These are phyloP conservation scores for Manduca sexta DNA, from an alignment of 1,140 invertebrate genomes.

Conservation along the genomic window DNA sequence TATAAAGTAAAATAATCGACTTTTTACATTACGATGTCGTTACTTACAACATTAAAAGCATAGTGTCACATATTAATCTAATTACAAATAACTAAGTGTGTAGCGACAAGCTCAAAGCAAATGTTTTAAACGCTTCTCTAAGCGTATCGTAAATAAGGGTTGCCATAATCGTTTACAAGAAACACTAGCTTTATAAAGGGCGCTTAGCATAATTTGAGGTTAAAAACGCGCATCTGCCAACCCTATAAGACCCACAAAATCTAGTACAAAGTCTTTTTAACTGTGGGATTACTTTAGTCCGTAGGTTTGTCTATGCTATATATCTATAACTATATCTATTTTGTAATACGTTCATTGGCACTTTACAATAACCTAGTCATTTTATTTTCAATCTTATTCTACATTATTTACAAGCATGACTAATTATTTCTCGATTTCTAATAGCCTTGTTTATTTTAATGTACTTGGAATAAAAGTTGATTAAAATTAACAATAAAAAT, in stretches of 20 bases:
- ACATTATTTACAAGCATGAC: slow-evolving; percentile 28
- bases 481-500: too few relatives aligned
- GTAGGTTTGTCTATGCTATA: slow-evolving; percentile 5
- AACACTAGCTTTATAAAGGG: neutral
- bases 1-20: slow-evolving; percentile 6
- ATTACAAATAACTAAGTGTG: slow-evolving; percentile 6
- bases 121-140: too few relatives aligned
- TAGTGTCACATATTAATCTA: slow-evolving; percentile 2
- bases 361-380: slow-evolving; percentile 23
- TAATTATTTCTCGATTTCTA: too few relatives aligned
- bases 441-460: too few relatives aligned
- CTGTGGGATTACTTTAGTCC: too few relatives aligned
- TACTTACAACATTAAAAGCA: slow-evolving; percentile 30
- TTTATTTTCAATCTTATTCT: slow-evolving; percentile 6
- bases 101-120: neutral
- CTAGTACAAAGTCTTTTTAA: neutral
- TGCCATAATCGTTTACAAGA: neutral
- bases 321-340: slow-evolving; percentile 2
- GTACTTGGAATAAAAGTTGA: too few relatives aligned
- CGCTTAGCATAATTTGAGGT: too few relatives aligned
- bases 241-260: neutral
- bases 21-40: slow-evolving; percentile 13
- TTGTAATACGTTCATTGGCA: slow-evolving; percentile 26
- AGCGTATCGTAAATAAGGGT: too few relatives aligned
- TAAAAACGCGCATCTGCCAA: too few relatives aligned